These are phyloP conservation scores for Pipistrellus nathusii DNA, from an alignment of 2,797 vertebrate species.

Conservation along the genomic window DNA sequence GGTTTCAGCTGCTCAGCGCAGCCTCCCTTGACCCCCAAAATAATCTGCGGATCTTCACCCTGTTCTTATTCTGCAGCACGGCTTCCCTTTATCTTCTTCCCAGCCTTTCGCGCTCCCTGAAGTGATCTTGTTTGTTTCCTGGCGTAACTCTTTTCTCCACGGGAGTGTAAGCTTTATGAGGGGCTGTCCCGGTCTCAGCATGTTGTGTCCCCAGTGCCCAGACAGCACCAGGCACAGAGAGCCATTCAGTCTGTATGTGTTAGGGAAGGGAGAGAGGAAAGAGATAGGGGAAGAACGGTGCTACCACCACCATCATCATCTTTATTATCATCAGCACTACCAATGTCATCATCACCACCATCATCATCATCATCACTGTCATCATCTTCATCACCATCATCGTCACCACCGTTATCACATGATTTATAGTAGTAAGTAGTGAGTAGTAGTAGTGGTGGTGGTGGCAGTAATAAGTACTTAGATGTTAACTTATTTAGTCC, in stretches of 20 bases:
- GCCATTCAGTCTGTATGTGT: rapidly evolving
- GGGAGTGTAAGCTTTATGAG: background rate
- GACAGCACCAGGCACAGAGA: background rate
- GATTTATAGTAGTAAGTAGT: rapidly evolving
- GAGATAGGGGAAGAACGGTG: background rate
- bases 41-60: background rate
- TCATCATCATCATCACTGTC: rapidly evolving
- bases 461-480: background rate
- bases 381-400: rapidly evolving
- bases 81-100: background rate
- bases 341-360: rapidly evolving
- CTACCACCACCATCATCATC: background rate
- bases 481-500: background rate
- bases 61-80: background rate
- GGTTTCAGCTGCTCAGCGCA: background rate
- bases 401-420: background rate
- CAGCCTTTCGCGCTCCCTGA: background rate
- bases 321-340: no score
- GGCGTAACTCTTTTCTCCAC: background rate
- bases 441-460: no score
- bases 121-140: background rate
- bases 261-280: background rate
- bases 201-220: background rate
- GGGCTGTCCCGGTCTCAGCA: background rate
- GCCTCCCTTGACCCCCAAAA: background rate